phyloP scores from a whole-genome alignment of 2,797 vertebrate genomes.

The Gephyroberyx darwinii region DNA sequence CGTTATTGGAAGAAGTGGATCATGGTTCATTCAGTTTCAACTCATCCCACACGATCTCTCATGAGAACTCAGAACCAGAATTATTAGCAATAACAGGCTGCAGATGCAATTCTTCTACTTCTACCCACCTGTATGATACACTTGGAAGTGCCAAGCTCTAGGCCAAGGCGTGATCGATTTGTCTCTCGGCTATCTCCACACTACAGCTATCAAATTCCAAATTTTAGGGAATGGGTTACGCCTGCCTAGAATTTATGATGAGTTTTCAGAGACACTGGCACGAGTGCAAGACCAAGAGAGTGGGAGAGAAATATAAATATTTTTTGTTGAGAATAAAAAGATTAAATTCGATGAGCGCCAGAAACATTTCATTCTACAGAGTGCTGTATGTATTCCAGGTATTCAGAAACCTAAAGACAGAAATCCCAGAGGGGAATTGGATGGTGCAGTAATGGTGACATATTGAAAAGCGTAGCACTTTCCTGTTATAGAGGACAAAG shows the following conservation, averaged over 20 bases:
- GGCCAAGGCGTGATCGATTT: slow-evolving; percentile 63
- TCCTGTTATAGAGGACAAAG: slow-evolving; percentile 45
- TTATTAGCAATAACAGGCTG: slow-evolving; percentile 13
- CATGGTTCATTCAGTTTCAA: not conserved
- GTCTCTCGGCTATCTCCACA: slow-evolving; percentile 60
- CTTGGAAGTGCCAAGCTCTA: slow-evolving; percentile 53
- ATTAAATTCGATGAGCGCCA: slow-evolving; percentile 69
- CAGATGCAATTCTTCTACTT: slow-evolving; percentile 23
- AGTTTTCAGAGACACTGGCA: slow-evolving; percentile 65
- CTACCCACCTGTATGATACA: slow-evolving; percentile 44
- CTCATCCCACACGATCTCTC: not conserved
- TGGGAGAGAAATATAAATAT: slow-evolving; percentile 52
- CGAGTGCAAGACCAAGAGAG: slow-evolving; percentile 59
- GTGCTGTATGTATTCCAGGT: slow-evolving; percentile 63
- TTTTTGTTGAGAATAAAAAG: slow-evolving; percentile 66
- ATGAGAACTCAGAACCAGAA: not conserved
- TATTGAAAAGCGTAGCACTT: slow-evolving; percentile 54
- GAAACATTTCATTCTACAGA: slow-evolving; percentile 67
- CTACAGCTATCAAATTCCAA: slow-evolving; percentile 71
- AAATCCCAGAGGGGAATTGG: slow-evolving; percentile 51
- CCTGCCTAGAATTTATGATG: slow-evolving; percentile 67
- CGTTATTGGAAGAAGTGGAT: not conserved
- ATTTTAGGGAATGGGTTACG: slow-evolving; percentile 66
- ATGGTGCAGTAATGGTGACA: slow-evolving; percentile 59
- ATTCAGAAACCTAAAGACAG: slow-evolving; percentile 58